These are phyloP conservation scores for Neodontobutis hainanensis DNA, from an alignment of 2,113 vertebrate genomes.

Conservation along the genomic window DNA sequence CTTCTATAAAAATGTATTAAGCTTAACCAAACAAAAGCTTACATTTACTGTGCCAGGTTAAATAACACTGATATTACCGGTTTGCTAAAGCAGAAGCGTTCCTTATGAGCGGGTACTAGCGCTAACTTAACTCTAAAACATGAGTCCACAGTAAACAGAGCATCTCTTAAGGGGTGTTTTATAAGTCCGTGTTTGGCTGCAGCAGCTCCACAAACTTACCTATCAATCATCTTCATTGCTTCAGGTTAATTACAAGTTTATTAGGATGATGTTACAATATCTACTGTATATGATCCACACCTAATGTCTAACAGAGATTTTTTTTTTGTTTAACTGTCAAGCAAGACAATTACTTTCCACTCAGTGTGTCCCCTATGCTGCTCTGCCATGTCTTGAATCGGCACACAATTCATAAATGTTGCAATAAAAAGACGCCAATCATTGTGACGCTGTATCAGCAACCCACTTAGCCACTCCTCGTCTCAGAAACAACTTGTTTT, in stretches of 20 bases:
- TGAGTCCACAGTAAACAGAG: constrained; percentile 7
- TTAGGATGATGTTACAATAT: background rate
- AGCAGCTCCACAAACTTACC: background rate
- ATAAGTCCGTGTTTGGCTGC: too few species aligned
- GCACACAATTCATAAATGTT: constrained; percentile 30
- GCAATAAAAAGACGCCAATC: constrained; percentile 38
- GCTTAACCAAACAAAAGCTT: too few species aligned
- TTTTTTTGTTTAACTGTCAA: too few species aligned
- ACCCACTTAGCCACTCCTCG: background rate
- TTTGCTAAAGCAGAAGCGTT: too few species aligned
- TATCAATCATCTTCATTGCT: background rate
- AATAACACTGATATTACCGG: too few species aligned
- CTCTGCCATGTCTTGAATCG: constrained; percentile 13
- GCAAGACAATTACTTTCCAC: constrained; percentile 14
- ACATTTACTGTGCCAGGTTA: too few species aligned
- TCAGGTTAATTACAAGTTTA: background rate
- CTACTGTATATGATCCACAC: background rate
- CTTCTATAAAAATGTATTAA: too few species aligned
- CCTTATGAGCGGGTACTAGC: too few species aligned
- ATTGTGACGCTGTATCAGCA: constrained; percentile 2
- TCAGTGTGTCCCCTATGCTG: constrained; percentile 3
- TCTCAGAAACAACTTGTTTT: background rate
- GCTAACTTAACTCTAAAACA: too few species aligned
- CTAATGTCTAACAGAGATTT: background rate
- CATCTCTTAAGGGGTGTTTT: too few species aligned